Base-by-base conservation (phyloP, 2,888 invertebrate genomes). In the Serrognathus titanus region DNA sequence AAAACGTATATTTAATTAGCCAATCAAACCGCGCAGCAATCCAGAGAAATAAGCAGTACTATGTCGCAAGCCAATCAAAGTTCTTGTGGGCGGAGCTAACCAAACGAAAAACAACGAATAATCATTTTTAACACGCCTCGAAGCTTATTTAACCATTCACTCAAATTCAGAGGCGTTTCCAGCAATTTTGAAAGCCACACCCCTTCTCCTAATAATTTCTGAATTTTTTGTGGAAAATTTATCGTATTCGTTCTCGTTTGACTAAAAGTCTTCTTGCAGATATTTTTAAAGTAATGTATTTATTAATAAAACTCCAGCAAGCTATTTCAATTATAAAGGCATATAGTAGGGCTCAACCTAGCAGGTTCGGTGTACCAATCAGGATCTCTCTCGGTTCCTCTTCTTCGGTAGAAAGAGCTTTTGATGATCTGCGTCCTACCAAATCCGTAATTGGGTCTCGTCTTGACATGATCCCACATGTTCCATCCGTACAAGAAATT, bases 401-500 rank as follows among this genome's bases (percentile, higher is more conserved):
- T 80, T 54, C 71, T 66, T 50, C 84, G 75, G 70, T 85, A 85
- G 72, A 85, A 84, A 0, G 83, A 82, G 55, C 82, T 78, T 7
- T 78, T 75, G 9, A 85, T 72, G 10, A 84, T 77, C 50, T 80
- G 78, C 64, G 79, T 77, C 55, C 82, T 79, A 1, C 83, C 84
- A 61, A 64, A 77, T 69, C 81, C 78, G 9, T 76, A 69, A 36
- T 68, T 68, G 24, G 63, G 60, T 50, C 68, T 69, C 12, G 62
- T 66, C 60, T 70, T 74, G 4, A 69, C 59, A 12, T 63, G 59
- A 59, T 81, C 78, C 71, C 78, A 80, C 76, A 83, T 82, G 47
- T 81, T 79, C 85, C 85, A 85, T 1, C 85, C 85, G 72, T 85
- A 84, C 64, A 79, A 79, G 77, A 80, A 83, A 68, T 73, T 82